Conservation (phyloP, 2,113 vertebrate genomes). For the Gadus macrocephalus region DNA sequence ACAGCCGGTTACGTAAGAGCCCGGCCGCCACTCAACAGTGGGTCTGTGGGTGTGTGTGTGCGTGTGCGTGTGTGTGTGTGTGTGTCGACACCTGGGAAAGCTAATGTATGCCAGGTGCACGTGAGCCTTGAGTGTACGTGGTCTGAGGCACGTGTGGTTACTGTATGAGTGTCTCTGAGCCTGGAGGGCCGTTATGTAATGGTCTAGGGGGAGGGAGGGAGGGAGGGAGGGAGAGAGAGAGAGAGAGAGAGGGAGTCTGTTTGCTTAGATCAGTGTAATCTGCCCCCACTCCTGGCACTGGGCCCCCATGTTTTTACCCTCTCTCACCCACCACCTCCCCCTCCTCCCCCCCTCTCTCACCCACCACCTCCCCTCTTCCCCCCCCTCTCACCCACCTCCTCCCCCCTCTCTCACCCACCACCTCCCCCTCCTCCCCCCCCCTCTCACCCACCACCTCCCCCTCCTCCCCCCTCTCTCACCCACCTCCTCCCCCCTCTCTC, state of each 20-base stretch:
- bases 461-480: no score
- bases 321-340: background rate
- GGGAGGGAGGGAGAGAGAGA: conserved; percentile 31
- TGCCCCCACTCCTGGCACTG: conserved; percentile 13
- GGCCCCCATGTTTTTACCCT: conserved; percentile 29
- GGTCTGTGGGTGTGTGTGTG: conserved; percentile 18
- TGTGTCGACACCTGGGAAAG: conserved; percentile 37
- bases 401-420: no score
- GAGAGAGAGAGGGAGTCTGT: conserved; percentile 25
- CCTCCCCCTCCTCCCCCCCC: no score
- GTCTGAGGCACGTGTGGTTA: background rate
- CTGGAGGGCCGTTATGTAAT: background rate
- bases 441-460: conserved; percentile 5
- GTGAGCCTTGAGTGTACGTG: background rate
- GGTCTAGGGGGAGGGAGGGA: conserved; percentile 20
- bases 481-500: conserved; percentile 13
- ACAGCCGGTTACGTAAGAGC: conserved; percentile 39
- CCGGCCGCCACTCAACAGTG: no score
- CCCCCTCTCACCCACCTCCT: background rate
- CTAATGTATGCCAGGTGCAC: conserved; percentile 40
- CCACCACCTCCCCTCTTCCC: background rate
- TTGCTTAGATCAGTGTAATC: conserved; percentile 34
- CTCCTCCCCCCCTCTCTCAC: background rate
- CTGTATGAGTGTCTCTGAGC: background rate
- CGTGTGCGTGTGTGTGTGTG: background rate